These are phyloP conservation scores for Drosophila mauritiana DNA, from an alignment of 1,140 invertebrate genomes.

Conservation along the genomic window DNA sequence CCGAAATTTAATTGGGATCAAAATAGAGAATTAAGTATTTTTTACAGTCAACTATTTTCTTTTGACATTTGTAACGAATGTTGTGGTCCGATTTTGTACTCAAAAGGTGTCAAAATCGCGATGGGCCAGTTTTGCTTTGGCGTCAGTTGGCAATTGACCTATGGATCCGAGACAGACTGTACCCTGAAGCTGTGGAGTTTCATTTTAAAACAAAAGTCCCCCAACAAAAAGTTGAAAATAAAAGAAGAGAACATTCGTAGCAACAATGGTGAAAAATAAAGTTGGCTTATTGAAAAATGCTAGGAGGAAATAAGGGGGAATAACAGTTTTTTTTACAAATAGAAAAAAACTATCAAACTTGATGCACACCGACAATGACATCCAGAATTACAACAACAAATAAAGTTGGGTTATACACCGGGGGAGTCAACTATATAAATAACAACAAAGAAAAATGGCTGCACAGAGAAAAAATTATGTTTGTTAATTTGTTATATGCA, in stretches of 20 bases:
- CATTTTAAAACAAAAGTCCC: constrained; percentile 69
- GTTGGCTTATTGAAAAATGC: constrained; percentile 51
- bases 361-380: constrained; percentile 52
- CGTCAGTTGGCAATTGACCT: background rate
- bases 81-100: background rate
- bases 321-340: background rate
- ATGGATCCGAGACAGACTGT: constrained; percentile 14
- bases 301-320: constrained; percentile 2
- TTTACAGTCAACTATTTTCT: constrained; percentile 2
- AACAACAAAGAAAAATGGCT: constrained; percentile 27
- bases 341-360: constrained; percentile 56
- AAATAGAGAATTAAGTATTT: too few relatives aligned
- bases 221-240: constrained; percentile 32
- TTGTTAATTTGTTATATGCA: background rate
- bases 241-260: constrained; percentile 27
- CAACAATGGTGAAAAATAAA: constrained; percentile 34
- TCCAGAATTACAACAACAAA: constrained; percentile 37
- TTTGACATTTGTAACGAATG: constrained; percentile 1
- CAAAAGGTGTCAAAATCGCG: background rate
- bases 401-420: constrained; percentile 14
- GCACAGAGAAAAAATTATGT: constrained; percentile 13
- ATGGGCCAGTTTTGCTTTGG: background rate
- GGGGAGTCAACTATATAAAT: constrained; percentile 27
- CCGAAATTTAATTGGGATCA: too few relatives aligned
- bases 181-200: constrained; percentile 36